phyloP scores from a whole-genome alignment of 2,888 invertebrate species.

The Sphaerophoria taeniata region DNA sequence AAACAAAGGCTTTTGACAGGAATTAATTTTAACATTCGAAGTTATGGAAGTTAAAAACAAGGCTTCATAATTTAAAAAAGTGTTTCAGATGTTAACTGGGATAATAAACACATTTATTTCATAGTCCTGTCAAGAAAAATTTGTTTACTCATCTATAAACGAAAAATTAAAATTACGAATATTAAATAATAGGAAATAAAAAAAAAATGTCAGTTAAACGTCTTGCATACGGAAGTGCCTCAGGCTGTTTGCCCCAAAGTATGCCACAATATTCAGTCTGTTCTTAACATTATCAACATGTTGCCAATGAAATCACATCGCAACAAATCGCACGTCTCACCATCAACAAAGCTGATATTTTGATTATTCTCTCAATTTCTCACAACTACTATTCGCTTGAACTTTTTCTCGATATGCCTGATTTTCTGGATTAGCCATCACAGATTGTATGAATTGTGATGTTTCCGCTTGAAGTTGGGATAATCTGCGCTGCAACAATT shows the following conservation, averaged over 20 bases:
- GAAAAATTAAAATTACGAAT: not conserved
- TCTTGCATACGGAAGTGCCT: not conserved
- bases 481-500: conserved; percentile 85
- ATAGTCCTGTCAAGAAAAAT: not conserved
- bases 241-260: conserved; percentile 9
- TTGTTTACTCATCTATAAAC: not conserved
- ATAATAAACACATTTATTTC: not conserved
- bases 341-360: not conserved
- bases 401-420: conserved; percentile 79
- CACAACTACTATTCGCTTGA: conserved; percentile 59
- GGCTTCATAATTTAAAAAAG: too few species aligned
- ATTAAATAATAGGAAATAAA: conserved; percentile 11
- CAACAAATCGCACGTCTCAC: not conserved
- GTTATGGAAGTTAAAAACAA: too few species aligned
- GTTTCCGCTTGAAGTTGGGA: conserved; percentile 86
- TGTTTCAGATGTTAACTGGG: too few species aligned
- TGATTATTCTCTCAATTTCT: conserved; percentile 24
- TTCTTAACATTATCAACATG: conserved; percentile 48
- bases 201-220: not conserved
- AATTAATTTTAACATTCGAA: too few species aligned
- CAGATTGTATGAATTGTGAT: conserved; percentile 85
- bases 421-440: conserved; percentile 84
- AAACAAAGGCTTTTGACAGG: too few species aligned
- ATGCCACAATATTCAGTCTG: not conserved
- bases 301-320: conserved; percentile 17